Base-by-base conservation (phyloP, 2,113 vertebrate genomes). In the Crypturellus undulatus region DNA sequence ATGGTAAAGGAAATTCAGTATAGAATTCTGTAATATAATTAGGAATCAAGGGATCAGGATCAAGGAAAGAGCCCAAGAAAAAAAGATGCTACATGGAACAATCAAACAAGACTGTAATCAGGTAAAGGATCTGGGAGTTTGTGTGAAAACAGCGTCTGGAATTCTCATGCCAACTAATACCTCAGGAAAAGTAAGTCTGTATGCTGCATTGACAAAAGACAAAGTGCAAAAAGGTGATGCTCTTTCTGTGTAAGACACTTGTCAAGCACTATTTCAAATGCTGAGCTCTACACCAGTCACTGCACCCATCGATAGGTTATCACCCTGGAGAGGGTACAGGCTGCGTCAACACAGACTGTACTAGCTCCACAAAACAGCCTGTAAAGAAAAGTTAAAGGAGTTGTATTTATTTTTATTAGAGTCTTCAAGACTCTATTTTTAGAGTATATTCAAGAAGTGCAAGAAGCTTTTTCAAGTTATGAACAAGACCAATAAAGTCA, bases 21-120 rank as follows among this genome's bases (percentile, higher is more conserved):
- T 43, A 92, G 71, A 93, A 77, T 68, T 90, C 83, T 84, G 30
- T 90, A 73, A 94, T 95, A 94, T 84, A 95, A 90, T 95, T 90
- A 93, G 92, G 43, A 43, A 43, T 43, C 43, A 43, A 43, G 43
- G 43, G 15, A 43, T 43, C 28, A 86, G 84, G 54, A 92, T 26
- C 0, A 4, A 85, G 80, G 80, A 93, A 93, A 77, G 65, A 70
- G 52, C 64, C 64, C 79, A 92, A 94, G 79, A 95, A 94, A 92
- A 92, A 49, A 64, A 75, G 18, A 36, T 52, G 49, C 30, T 93
- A 91, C 96, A 76, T 83, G 34, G 58, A 95, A 90, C 79, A 86
- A 91, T 79, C 79, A 92, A 42, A 76, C 68, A 90, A 87, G 73
- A 79, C 13, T 34, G 47, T 34, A 62, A 78, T 70, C 64, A 63